phyloP scores from a whole-genome alignment of 64 coral and sea anemone species.

The Montipora foliosa region DNA sequence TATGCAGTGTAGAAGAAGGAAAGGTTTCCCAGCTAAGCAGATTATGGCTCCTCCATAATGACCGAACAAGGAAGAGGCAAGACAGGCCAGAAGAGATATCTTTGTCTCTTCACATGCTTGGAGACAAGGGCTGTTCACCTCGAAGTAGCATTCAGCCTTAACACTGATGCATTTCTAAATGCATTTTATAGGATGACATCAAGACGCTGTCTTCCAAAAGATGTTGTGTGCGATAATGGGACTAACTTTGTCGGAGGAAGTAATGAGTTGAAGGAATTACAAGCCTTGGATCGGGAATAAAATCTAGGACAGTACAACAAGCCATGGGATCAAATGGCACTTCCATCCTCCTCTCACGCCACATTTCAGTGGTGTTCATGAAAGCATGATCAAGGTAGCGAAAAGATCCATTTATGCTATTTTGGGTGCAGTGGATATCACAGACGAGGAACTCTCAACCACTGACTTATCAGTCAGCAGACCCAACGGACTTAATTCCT shows the following conservation, averaged over 20 bases:
- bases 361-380: conserved; percentile 56
- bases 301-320: neutral
- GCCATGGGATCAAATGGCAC: conserved; percentile 61
- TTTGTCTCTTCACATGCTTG: conserved; percentile 42
- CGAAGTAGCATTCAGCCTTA: conserved; percentile 26
- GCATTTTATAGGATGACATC: conserved; percentile 44
- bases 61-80: conserved; percentile 26
- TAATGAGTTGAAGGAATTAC: conserved; percentile 39
- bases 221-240: conserved; percentile 33
- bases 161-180: conserved; percentile 47
- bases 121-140: conserved; percentile 36
- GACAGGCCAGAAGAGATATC: conserved; percentile 17
- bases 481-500: conserved; percentile 9
- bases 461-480: conserved; percentile 42
- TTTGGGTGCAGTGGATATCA: neutral
- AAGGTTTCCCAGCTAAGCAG: conserved; percentile 43
- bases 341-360: conserved; percentile 49
- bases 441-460: neutral
- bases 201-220: conserved; percentile 16
- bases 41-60: conserved; percentile 65
- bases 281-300: neutral
- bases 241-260: conserved; percentile 19
- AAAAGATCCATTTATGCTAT: conserved; percentile 29
- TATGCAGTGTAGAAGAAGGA: conserved; percentile 59
- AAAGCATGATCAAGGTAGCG: conserved; percentile 51